Evolutionary conservation across 2,888 invertebrate species (phyloP), one percentile per base, ranked within the genome.

Genomic region (Pelosia muscerda): DNA sequence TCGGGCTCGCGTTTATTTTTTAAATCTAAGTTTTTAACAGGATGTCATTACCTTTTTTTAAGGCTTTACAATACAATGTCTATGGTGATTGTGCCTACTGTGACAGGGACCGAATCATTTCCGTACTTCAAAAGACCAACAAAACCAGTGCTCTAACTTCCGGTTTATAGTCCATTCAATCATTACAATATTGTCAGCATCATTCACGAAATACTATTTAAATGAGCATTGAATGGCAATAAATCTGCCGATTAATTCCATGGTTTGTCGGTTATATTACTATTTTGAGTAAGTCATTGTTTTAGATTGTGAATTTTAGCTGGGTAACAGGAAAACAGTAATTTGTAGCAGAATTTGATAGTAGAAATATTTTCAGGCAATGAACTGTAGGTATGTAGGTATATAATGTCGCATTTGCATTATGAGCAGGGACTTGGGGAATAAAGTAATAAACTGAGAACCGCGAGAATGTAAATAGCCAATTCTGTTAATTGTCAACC

Each of bases 161-260:
- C 80, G 77, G 68, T 72, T 72, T 72, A 79, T 75, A 74, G 77
- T 62, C 59, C 70, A 78, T 56, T 81, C 77, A 60, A 22, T 67
- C 66, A 78, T 68, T 73, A 72, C 68, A 59, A 58, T 69, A 78
- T 70, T 72, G 73, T 69, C 61, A 65, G 67, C 63, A 65, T 63
- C 66, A 61, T 65, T 54, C 54, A 54, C 71, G n/a, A 68, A 72
- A 71, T 68, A 71, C 72, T 15, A 62, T 49, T 72, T 69, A 64
- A 38, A 59, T 38, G 34, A 34, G 6, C n/a, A 49, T 49, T 49
- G 22, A 49, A 49, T 49, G 1, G 49, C n/a, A n/a, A 9, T 49
- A n/a, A 49, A 49, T 49, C n/a, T n/a, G 19, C 8, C 49, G 49
- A 49, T 49, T 49, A 49, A 49, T 49, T 49, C n/a, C 49, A 49